Evolutionary conservation across 1,140 invertebrate species (phyloP), one percentile per base, ranked within the genome.

Genomic region (Bilobella aurantiaca): DNA sequence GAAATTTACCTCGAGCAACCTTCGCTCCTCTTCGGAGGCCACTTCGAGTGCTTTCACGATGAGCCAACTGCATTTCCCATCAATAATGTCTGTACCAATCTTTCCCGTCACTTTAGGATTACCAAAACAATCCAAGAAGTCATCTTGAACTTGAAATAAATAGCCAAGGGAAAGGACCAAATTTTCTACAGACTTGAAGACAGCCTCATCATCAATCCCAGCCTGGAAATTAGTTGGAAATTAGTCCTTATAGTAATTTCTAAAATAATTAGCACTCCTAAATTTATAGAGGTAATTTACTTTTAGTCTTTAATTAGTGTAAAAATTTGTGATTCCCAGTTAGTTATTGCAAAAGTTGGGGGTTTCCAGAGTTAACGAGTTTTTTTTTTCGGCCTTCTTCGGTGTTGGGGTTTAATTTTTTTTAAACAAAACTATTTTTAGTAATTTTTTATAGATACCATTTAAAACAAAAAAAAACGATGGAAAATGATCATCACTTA

Each of bases 141-240:
- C 84, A 75, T 85, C 87, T 80, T 91, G 91, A 34, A 96, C 88
- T 85, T 98, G 95, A 75, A 90, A 98, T 75, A 94, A 93, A 73
- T 91, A 86, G 25, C 96, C 95, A 85, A 98, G 95, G 79, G 95
- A 87, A 29, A 97, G 76, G 0, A 96, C 77, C 74, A 98, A 92
- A 0, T 83, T 87, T 77, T 91, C 90, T 0, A 89, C 90, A 78
- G 92, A 87, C 62, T 86, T 81, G 74, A 91, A 89, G 37, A 87
- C 83, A 75, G 91, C 86, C 25, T 83, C 79, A 78, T 95, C 90
- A 59, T 83, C 85, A 25, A 90, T 84, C n/a, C 84, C 80, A 72
- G 58, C 58, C 58, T 59, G 58, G 31, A 59, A 59, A 59, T 27
- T 3, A 28, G 31, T 8, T 59, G 32, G 8, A 34, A 31, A 59